Evolutionary conservation across 2,888 invertebrate species (phyloP).

Genomic region (Eupeodes luniger): DNA sequence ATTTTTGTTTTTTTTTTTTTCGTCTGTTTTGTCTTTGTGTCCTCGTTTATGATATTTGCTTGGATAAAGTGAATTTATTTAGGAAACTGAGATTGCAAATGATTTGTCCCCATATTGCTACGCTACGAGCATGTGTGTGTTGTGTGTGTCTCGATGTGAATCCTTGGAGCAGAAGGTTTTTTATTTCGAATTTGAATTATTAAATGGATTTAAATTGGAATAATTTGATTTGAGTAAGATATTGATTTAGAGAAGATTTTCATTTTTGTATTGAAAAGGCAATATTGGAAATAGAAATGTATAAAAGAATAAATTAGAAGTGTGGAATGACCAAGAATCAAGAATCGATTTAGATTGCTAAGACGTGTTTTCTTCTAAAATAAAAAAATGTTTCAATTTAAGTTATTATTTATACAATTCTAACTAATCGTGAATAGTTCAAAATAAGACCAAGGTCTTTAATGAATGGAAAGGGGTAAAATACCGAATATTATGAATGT

Average conservation of each 20-base stretch:
- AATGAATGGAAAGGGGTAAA: too few relatives aligned
- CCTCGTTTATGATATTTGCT: constrained; percentile 31
- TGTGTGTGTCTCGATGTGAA: not conserved
- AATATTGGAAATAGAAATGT: not conserved
- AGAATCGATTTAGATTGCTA: too few relatives aligned
- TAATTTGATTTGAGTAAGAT: not conserved
- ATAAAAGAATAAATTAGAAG: not conserved
- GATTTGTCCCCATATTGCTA: not conserved
- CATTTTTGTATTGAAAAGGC: not conserved
- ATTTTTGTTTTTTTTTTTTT: not conserved
- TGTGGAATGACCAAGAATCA: not conserved
- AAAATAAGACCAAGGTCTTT: too few relatives aligned
- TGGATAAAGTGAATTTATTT: constrained; percentile 29
- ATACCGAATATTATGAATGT: too few relatives aligned
- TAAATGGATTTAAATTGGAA: constrained; percentile 11
- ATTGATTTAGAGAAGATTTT: not conserved
- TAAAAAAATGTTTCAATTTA: too few relatives aligned
- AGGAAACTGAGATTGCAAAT: constrained; percentile 35
- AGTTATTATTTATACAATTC: too few relatives aligned
- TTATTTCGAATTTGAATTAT: constrained; percentile 24
- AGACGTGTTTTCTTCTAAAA: too few relatives aligned
- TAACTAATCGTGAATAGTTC: too few relatives aligned
- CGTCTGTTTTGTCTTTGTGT: not conserved
- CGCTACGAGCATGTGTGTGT: not conserved
- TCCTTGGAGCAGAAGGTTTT: not conserved